Base-by-base conservation (phyloP, 2,888 invertebrate species). In the Cepaea hortensis region DNA sequence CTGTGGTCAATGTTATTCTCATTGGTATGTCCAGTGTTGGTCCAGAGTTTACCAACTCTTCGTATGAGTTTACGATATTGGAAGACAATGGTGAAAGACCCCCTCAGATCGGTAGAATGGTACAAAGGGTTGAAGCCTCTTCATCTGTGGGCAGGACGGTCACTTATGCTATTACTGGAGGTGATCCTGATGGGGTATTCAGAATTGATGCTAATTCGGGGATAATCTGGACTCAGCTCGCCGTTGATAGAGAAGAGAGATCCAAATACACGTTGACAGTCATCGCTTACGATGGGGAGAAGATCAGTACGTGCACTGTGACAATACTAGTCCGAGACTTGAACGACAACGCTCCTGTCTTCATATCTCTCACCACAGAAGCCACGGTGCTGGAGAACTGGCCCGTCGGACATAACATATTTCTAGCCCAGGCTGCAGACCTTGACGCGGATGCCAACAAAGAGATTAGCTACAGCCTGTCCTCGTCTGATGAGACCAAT, bases 401-500 rank as follows among this genome's bases (percentile, higher is more conserved):
- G 91, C 98, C 98, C 46, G 97, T 98, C 68, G 98, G 98, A 0
- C 97, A 98, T 94, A 98, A 98, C 95, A 96, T 98, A 65, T 98
- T 97, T 94, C 96, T 98, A 90, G 97, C 98, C 0, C 96, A 97
- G 92, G 98, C 98, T 0, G 95, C 96, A 86, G 98, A 99, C 95
- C 96, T 96, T 83, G 99, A 99, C 94, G 96, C 97, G 0, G 98
- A 98, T 11, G 96, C 96, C n/a, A 98, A 98, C 94, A 97, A 98
- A 91, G 96, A 97, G 76, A 96, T 98, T 79, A 96, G 96, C 82
- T 99, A 98, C 94, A 96, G 96, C 50, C 95, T 99, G 76, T 96
- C 96, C 81, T 96, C 96, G 90, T 35, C 50, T 1, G 76, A 85
- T 18, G 97, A 98, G 95, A 96, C 97, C 0, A 89, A 88, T 91